phyloP scores from a whole-genome alignment of 2,113 vertebrate genomes.

The Nanorana parkeri region DNA sequence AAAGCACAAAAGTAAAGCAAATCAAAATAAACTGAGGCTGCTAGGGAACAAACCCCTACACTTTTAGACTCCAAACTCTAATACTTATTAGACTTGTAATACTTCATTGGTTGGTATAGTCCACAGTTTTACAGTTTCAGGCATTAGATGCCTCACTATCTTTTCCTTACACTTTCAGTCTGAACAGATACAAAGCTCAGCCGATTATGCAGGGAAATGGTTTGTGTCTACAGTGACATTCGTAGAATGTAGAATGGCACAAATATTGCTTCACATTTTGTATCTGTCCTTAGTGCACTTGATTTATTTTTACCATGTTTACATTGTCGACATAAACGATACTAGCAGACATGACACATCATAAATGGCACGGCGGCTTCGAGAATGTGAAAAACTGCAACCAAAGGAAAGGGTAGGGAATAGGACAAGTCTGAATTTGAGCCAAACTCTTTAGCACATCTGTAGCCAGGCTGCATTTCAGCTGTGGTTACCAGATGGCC shows the following conservation, averaged over 20 bases:
- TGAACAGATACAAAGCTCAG: not conserved
- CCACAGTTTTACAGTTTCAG: too few species aligned
- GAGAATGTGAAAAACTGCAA: constrained; percentile 54
- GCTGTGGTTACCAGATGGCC: constrained; percentile 58
- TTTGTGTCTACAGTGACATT: not conserved
- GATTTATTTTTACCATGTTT: constrained; percentile 48
- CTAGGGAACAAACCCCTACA: too few species aligned
- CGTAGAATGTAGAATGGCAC: not conserved
- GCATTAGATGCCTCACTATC: too few species aligned
- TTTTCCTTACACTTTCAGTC: not conserved
- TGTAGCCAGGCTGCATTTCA: constrained; percentile 57
- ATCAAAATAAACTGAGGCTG: too few species aligned
- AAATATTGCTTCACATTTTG: not conserved
- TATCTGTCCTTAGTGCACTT: not conserved
- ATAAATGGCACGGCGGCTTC: constrained; percentile 53
- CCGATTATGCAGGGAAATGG: not conserved
- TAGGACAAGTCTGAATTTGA: constrained; percentile 57
- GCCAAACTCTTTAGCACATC: constrained; percentile 58
- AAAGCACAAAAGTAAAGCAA: too few species aligned
- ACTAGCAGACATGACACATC: constrained; percentile 56
- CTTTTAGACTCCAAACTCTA: too few species aligned
- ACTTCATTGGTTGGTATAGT: too few species aligned
- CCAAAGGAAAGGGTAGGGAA: constrained; percentile 54
- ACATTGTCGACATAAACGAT: constrained; percentile 48
- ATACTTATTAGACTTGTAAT: too few species aligned